A percentile compares a stretch with the other conserved stretches of the same genome.
These are phyloP conservation scores for Salpingus planirostris DNA, from an alignment of 2,888 invertebrate species.

Conservation along the genomic window DNA sequence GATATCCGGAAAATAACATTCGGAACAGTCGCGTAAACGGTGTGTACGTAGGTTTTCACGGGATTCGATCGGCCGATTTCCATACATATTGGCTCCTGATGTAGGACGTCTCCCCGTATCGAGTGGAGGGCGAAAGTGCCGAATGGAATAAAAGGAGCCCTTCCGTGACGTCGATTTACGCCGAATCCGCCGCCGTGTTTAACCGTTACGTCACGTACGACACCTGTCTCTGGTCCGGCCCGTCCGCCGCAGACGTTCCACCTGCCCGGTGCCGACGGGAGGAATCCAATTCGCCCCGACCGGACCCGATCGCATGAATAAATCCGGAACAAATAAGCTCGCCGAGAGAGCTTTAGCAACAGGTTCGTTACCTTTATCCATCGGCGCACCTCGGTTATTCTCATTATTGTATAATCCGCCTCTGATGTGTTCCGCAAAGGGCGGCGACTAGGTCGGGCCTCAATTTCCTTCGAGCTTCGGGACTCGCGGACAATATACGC, in stretches of 20 bases:
- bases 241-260: neutral
- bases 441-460: too few species aligned
- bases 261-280: neutral
- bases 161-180: conserved; percentile 6
- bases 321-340: too few species aligned
- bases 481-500: too few species aligned
- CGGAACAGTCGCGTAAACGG: conserved; percentile 16
- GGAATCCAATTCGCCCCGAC: too few species aligned
- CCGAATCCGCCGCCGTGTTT: neutral
- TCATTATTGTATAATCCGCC: too few species aligned
- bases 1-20: conserved; percentile 15
- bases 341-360: too few species aligned
- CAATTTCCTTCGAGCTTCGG: too few species aligned
- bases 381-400: too few species aligned
- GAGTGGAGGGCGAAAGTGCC: conserved; percentile 22
- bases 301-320: too few species aligned
- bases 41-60: conserved; percentile 17
- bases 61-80: conserved; percentile 27
- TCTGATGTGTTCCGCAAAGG: too few species aligned
- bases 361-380: too few species aligned
- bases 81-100: conserved; percentile 37
- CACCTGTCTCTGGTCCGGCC: neutral
- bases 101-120: conserved; percentile 19
- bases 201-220: neutral
- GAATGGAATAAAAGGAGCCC: conserved; percentile 29